Evolutionary conservation across 2,113 vertebrate species (phyloP), one percentile per base, ranked within the genome.

Genomic region (Xenotilapia leptura): DNA sequence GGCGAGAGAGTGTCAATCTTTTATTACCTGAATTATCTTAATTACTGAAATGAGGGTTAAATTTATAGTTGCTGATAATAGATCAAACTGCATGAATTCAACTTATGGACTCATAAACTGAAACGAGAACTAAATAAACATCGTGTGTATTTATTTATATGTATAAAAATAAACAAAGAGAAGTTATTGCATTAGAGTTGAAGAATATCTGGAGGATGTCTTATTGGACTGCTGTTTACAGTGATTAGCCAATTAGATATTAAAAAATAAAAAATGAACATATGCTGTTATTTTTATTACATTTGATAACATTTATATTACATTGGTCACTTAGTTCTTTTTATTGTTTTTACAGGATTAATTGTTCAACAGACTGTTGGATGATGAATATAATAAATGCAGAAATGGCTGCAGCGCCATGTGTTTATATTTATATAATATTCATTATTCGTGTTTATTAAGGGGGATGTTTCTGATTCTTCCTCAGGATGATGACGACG

Each of bases 401-500:
- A 77, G 45, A 0, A 49, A 77, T 77, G 45, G 6, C 45, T 51
- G 26, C 5, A n/a, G 26, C 7, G 1, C 47, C 15, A 77, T 77
- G 6, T 77, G 9, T 77, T 70, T 55, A 53, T 42, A 28, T 6
- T 45, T 14, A 36, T 56, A 53, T 21, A 38, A 38, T 38, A 21
- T 13, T 65, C 12, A 12, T 21, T 55, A 51, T 38, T 83, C 7
- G 40, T 23, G 40, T 81, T 81, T 54, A 19, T 65, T 6, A 62
- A 84, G 28, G 3, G 2, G 4, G 15, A 40, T 10, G 3, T 54
- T 60, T 90, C 53, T 93, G 36, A 83, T 79, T 88, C 2, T 60
- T 93, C 84, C 62, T 86, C 83, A 98, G 97, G 96, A 94, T 4
- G 40, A 87, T 0, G 81, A 91, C 0, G 80, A 92, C 87, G 93